These are phyloP conservation scores for Poliocrania exsul DNA, from an alignment of 2,797 vertebrate species.

Conservation along the genomic window DNA sequence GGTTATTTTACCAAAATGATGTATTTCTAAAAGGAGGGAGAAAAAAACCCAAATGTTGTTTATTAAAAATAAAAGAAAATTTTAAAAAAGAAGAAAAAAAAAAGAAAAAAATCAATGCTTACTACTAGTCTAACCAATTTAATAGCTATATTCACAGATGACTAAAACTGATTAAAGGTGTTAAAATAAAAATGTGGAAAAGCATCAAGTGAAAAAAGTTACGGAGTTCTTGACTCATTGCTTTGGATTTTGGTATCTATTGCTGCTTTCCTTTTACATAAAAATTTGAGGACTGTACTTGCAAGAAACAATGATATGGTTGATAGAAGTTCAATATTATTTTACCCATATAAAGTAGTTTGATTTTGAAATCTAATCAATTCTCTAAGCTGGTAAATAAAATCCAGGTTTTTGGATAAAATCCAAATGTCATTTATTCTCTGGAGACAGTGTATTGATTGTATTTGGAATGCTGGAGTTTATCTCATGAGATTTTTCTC, in stretches of 20 bases:
- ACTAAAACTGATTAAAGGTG: neutral
- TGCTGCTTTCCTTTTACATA: neutral
- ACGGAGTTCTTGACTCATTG: neutral
- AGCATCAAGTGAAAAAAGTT: neutral
- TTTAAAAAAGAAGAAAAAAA: neutral
- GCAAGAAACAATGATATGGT: neutral
- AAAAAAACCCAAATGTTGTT: accelerated
- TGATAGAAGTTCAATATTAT: neutral
- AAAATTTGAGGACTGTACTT: neutral
- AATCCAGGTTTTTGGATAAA: neutral
- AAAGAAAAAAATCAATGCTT: neutral
- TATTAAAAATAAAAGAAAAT: neutral
- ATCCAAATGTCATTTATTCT: neutral
- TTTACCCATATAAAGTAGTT: neutral
- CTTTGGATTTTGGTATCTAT: neutral
- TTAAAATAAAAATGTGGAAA: neutral
- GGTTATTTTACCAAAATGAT: neutral
- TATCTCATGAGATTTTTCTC: neutral
- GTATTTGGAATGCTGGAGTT: neutral
- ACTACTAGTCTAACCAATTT: neutral
- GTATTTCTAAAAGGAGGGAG: neutral
- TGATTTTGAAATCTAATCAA: neutral
- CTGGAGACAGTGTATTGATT: neutral
- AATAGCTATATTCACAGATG: neutral
- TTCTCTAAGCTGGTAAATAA: neutral